phyloP scores from a whole-genome alignment of 2,797 vertebrate species.

The Molossus alvarezi region DNA sequence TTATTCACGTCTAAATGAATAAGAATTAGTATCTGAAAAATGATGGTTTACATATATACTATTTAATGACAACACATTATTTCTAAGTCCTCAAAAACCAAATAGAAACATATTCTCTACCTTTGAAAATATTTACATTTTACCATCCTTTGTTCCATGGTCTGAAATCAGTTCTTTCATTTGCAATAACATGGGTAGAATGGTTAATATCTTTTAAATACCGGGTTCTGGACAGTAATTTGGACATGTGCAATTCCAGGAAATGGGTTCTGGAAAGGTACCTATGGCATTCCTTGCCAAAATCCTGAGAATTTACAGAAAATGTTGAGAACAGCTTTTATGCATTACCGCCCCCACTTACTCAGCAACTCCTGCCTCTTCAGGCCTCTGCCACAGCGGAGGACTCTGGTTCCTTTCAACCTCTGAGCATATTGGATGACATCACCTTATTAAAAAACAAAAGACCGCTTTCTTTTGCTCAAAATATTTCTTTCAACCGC shows the following conservation, averaged over 20 bases:
- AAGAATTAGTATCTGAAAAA: constrained; percentile 40
- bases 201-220: not conserved
- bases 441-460: not conserved
- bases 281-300: not conserved
- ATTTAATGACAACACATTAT: constrained; percentile 65
- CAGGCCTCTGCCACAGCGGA: not conserved
- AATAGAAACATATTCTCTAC: not conserved
- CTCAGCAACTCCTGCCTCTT: not conserved
- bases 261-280: not conserved
- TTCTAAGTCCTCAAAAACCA: constrained; percentile 39
- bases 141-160: not conserved
- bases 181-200: not conserved
- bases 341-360: not conserved
- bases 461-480: not conserved
- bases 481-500: not conserved
- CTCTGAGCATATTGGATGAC: not conserved
- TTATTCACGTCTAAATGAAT: constrained; percentile 68
- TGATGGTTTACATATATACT: constrained; percentile 20
- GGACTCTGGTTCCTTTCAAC: not conserved
- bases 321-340: not conserved
- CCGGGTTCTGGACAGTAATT: not conserved
- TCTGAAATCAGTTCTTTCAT: not conserved
- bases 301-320: not conserved
- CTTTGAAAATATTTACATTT: not conserved
- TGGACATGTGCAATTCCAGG: not conserved